Evolutionary conservation across 2,888 invertebrate species (phyloP).

Genomic region (Drosophila algonquin): DNA sequence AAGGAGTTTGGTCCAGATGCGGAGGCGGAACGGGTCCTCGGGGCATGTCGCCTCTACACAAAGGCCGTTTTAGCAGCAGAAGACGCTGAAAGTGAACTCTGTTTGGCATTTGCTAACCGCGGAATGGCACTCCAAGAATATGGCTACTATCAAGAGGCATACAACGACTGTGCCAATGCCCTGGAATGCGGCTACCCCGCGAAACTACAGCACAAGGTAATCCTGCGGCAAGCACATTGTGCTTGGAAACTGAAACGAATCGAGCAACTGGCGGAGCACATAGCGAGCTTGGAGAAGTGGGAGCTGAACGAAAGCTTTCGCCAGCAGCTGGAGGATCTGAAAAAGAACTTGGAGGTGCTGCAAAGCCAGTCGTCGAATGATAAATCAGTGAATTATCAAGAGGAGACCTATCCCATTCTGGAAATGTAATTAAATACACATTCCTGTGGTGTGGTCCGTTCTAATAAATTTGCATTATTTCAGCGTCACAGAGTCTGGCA

Average conservation of each 20-base stretch:
- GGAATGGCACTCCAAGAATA: slow-evolving; percentile 79
- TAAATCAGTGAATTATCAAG: too few species aligned
- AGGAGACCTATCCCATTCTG: background rate
- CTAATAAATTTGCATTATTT: background rate
- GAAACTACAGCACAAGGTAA: slow-evolving; percentile 67
- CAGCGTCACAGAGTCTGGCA: slow-evolving; percentile 26
- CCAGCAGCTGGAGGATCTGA: slow-evolving; percentile 51
- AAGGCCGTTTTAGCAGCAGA: slow-evolving; percentile 77
- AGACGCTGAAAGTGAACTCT: slow-evolving; percentile 54
- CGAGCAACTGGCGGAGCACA: slow-evolving; percentile 46
- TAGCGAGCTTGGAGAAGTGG: slow-evolving; percentile 38
- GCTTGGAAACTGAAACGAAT: slow-evolving; percentile 58
- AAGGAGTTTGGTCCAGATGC: background rate
- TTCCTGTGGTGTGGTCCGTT: too few species aligned
- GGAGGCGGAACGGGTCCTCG: slow-evolving; percentile 36
- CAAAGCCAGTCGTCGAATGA: slow-evolving; percentile 21
- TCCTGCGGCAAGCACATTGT: slow-evolving; percentile 73
- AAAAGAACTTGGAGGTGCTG: slow-evolving; percentile 23
- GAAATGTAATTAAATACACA: slow-evolving; percentile 40
- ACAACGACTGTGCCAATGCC: slow-evolving; percentile 80
- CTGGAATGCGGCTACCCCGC: slow-evolving; percentile 70
- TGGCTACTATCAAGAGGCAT: slow-evolving; percentile 79
- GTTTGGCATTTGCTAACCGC: slow-evolving; percentile 81
- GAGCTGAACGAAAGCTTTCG: slow-evolving; percentile 54
- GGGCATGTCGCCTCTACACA: slow-evolving; percentile 73